Base-by-base conservation (phyloP, 2,888 invertebrate species). In the Epirrhoe alternata region DNA sequence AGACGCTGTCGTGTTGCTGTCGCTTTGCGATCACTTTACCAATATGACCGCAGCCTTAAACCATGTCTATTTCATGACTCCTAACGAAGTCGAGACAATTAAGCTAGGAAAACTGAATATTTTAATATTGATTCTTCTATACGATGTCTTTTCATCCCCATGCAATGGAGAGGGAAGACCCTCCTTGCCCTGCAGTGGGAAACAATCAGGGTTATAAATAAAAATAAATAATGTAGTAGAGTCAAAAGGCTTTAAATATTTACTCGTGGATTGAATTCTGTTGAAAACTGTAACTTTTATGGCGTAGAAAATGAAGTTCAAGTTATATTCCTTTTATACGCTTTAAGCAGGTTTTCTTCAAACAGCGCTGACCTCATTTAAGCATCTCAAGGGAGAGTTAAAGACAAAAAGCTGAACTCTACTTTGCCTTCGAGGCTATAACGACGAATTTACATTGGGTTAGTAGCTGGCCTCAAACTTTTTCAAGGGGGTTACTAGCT, bases 1-100 rank as follows among this genome's bases (percentile, higher is more conserved):
- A n/a, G n/a, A n/a, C n/a, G n/a, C n/a, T n/a, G n/a, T n/a, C n/a
- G n/a, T n/a, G n/a, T n/a, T 8, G 7, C 38, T 38, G 38, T 10
- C 38, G 38, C 38, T 3, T 42, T 12, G 38, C 38, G 12, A 12
- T 42, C 38, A 10, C 38, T 12, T 42, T 10, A 1, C 38, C 38
- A 42, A 12, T 42, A 12, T 42, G 38, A 4, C 12, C 12, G 12
- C 38, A 42, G 38, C 38, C 38, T 42, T 12, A 42, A 12, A 5
- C 12, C 4, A 12, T 12, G 12, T 2, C 38, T 42, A 10, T 42
- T 33, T 12, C 38, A 42, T 12, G 12, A 42, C 12, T 42, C 12
- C 38, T 42, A 42, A 42, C 38, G 38, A 42, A 42, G 38, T 42
- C 12, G 38, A 42, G 38, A 42, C 38, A 42, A 42, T 42, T 42